These are phyloP conservation scores for Morbakka virulenta DNA, from an alignment of 30 jellyfish, hydroid and myxozoan genomes.

Conservation along the genomic window DNA sequence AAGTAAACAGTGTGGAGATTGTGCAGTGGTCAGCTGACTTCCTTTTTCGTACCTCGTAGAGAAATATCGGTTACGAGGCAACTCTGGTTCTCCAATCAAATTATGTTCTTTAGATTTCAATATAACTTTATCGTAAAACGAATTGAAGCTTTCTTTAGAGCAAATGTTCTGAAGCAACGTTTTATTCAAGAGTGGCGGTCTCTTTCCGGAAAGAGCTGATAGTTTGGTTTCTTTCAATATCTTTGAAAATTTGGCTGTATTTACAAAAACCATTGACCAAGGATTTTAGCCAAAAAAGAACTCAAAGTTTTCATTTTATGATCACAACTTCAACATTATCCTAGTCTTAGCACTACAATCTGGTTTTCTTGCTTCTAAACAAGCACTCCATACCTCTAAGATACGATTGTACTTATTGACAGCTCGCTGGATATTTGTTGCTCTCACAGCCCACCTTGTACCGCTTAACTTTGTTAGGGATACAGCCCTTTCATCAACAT, in stretches of 20 bases:
- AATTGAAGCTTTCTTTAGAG: conserved; percentile 14
- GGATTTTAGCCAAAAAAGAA: conserved; percentile 46
- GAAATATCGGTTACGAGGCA: conserved; percentile 23
- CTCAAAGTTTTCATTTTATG: conserved; percentile 43
- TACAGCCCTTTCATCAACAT: too few relatives aligned
- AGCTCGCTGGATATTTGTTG: conserved; percentile 45
- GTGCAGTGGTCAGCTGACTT: too few relatives aligned
- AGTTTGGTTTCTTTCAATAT: conserved; percentile 46
- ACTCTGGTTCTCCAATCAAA: conserved; percentile 19
- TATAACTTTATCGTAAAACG: conserved; percentile 16
- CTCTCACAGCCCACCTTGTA: conserved; percentile 71
- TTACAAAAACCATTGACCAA: conserved; percentile 50
- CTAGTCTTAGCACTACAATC: conserved; percentile 53
- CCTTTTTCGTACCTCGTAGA: too few relatives aligned
- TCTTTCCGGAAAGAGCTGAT: conserved; percentile 50
- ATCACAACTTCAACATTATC: conserved; percentile 58
- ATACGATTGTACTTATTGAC: conserved; percentile 33
- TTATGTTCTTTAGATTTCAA: conserved; percentile 18
- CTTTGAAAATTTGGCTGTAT: conserved; percentile 56
- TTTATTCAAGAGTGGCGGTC: conserved; percentile 42
- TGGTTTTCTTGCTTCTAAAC: conserved; percentile 31
- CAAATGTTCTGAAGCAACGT: conserved; percentile 39
- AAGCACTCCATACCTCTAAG: conserved; percentile 25
- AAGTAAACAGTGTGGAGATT: too few relatives aligned
- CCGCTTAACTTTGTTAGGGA: too few relatives aligned